Conservation (phyloP, 2,888 invertebrate species). For the Sisyra nigra region DNA sequence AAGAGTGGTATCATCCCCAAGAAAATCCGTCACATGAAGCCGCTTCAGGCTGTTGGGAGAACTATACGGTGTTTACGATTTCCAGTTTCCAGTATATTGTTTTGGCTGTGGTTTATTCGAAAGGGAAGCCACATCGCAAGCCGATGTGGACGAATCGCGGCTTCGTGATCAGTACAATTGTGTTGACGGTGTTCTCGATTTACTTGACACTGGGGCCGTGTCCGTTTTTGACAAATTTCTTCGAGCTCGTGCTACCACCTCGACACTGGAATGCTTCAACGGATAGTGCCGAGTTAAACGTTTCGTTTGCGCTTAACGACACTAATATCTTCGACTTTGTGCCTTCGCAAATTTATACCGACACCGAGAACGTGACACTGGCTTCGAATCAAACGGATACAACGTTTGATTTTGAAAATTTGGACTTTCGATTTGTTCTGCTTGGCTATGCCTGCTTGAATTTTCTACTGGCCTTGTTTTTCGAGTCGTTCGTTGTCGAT, state of each 20-base stretch:
- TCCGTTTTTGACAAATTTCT: slow-evolving; percentile 28
- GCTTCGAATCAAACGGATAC: not conserved
- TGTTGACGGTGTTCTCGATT: slow-evolving; percentile 30
- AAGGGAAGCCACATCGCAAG: slow-evolving; percentile 47
- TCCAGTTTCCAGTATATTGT: slow-evolving; percentile 50
- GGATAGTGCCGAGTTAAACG: not conserved
- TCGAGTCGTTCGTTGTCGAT: slow-evolving; percentile 40
- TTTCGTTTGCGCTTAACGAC: not conserved
- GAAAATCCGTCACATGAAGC: slow-evolving; percentile 21
- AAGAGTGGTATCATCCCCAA: slow-evolving; percentile 37
- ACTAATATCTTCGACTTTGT: not conserved
- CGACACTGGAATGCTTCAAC: slow-evolving; percentile 29
- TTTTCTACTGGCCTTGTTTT: slow-evolving; percentile 35
- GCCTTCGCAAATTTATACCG: not conserved
- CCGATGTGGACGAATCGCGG: slow-evolving; percentile 41
- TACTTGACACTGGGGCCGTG: slow-evolving; percentile 34
- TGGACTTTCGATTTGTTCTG: slow-evolving; percentile 22
- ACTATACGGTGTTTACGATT: slow-evolving; percentile 41
- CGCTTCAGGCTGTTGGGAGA: slow-evolving; percentile 36
- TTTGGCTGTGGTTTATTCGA: slow-evolving; percentile 44
- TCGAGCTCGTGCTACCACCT: slow-evolving; percentile 52
- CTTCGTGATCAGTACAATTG: slow-evolving; percentile 30
- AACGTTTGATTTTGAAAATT: not conserved
- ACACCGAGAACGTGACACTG: not conserved
- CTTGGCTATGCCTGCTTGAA: slow-evolving; percentile 32